phyloP scores from a whole-genome alignment of 2,113 vertebrate genomes.

The Saguinus imperator region DNA sequence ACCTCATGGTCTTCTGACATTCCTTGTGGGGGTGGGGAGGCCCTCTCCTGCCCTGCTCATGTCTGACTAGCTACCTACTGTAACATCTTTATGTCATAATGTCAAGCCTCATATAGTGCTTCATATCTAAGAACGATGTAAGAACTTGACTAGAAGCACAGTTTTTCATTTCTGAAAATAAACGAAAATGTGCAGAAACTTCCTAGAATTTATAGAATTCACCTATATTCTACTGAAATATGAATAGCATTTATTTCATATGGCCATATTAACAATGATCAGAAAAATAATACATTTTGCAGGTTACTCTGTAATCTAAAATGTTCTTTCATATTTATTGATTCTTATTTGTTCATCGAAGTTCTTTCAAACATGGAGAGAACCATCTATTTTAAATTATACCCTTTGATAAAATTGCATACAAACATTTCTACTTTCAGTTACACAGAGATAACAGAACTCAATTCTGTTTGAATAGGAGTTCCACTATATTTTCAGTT shows the following conservation, averaged over 20 bases:
- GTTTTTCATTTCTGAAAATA: not conserved
- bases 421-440: not conserved
- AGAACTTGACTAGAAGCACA: not conserved
- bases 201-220: not conserved
- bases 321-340: not conserved
- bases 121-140: not conserved
- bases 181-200: not conserved
- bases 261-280: not conserved
- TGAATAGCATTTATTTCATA: not conserved
- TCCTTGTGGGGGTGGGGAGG: too few relatives aligned
- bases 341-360: not conserved
- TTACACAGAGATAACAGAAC: not conserved
- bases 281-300: not conserved
- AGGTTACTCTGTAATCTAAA: not conserved
- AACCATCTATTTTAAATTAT: slow-evolving; percentile 48
- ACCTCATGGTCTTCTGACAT: too few relatives aligned
- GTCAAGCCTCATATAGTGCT: not conserved
- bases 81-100: not conserved
- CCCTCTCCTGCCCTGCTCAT: too few relatives aligned
- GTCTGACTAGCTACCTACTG: too few relatives aligned
- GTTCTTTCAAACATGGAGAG: not conserved
- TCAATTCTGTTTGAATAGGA: not conserved
- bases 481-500: slow-evolving; percentile 27
- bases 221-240: not conserved
- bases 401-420: not conserved